These are phyloP conservation scores for Rhinogobio ventralis DNA, from an alignment of 2,797 vertebrate genomes.

Conservation along the genomic window DNA sequence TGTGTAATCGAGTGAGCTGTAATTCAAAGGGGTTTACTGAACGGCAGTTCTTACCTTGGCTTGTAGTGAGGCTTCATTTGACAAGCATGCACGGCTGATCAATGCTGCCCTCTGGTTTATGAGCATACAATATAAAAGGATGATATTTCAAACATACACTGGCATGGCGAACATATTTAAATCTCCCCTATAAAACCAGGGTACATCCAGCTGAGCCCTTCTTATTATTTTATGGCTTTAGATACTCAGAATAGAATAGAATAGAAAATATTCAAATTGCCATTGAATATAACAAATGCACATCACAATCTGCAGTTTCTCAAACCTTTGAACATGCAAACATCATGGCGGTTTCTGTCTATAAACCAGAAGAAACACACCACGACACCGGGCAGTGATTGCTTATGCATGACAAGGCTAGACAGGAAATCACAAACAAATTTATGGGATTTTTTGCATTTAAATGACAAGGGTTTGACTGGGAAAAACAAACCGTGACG, in stretches of 20 bases:
- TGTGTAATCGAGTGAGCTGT: constrained; percentile 25
- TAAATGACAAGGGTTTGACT: constrained; percentile 53
- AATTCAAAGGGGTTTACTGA: constrained; percentile 45
- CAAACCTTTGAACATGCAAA: neutral
- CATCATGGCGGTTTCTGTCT: neutral
- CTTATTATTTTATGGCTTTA: constrained; percentile 6
- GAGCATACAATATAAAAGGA: constrained; percentile 41
- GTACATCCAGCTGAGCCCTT: constrained; percentile 43
- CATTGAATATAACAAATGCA: neutral
- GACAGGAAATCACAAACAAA: constrained; percentile 48
- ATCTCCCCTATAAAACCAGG: constrained; percentile 25
- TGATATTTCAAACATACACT: constrained; percentile 25
- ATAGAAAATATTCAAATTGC: neutral
- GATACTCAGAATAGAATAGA: neutral
- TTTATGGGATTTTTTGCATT: constrained; percentile 40
- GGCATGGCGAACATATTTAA: constrained; percentile 33
- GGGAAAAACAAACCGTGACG: constrained; percentile 56
- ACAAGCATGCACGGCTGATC: constrained; percentile 51
- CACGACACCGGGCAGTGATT: constrained; percentile 15
- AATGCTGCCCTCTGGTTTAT: constrained; percentile 61
- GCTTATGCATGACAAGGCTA: constrained; percentile 38
- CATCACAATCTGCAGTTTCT: neutral
- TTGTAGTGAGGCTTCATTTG: constrained; percentile 31
- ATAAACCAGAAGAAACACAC: neutral
- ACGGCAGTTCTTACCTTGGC: constrained; percentile 5